Evolutionary conservation across 2,797 vertebrate genomes (phyloP), one percentile per base, ranked within the genome.

Genomic region (Hafferia zeledoni): DNA sequence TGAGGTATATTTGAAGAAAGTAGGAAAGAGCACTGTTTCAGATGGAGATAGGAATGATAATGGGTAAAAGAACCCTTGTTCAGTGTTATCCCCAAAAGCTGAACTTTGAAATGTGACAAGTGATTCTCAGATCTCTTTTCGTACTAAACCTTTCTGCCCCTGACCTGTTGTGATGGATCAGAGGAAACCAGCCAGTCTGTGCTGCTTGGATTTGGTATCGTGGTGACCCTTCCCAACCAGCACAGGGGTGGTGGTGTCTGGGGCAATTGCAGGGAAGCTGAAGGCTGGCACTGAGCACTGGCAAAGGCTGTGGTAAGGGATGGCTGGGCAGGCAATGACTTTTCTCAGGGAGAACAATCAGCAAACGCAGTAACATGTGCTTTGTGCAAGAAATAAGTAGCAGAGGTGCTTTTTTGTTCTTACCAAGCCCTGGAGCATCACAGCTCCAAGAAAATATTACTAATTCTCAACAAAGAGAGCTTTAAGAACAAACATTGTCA

Each of bases 231-330:
- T 56, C 49, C 30, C n/a, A 39, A 4, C 10, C 69, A 37, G 30
- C 4, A 28, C 33, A 35, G 14, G 9, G 39, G 3, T 46, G 53
- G 37, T 2, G 0, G 31, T 16, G 19, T 7, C 19, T 17, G 33
- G 27, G 24, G 35, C 17, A 17, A 2, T 4, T 16, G 47, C 0
- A 2, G n/a, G 22, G 35, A 65, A 50, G 37, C 43, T 81, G 24
- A 6, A 6, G 10, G 33, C 17, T 67, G 37, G 4, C 25, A 25
- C 12, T 17, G n/a, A 23, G n/a, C 7, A 9, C 50, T 49, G 57
- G 25, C 13, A 65, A 44, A 35, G 17, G 12, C 24, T 22, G 8
- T 19, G 30, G 43, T 17, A 33, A 43, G 60, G n/a, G 22, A 24
- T 79, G 46, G 18, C 12, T 35, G 35, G 41, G 19, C 30, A 79